A percentile compares a stretch with the other conserved stretches of the same genome.
Conservation (phyloP, 2,797 vertebrate species). For the Syndactyla subalaris region DNA sequence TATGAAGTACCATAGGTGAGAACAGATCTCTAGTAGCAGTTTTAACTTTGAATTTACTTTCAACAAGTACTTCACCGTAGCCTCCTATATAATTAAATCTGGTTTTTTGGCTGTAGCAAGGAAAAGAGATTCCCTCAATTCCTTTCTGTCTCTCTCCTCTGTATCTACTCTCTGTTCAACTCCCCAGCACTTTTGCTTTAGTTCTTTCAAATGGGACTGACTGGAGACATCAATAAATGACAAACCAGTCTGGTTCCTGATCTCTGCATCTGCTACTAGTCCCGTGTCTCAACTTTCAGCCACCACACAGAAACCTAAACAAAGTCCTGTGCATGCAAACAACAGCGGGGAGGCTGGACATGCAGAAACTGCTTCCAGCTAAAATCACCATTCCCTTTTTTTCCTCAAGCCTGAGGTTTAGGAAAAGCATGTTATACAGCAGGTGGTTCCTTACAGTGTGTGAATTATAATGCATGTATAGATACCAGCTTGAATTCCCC, state of each 20-base stretch:
- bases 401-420: neutral
- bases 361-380: neutral
- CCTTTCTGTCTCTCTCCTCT: neutral
- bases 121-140: neutral
- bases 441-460: neutral
- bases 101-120: neutral
- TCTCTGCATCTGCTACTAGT: neutral
- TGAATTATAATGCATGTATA: neutral
- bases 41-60: slow-evolving; percentile 64
- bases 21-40: slow-evolving; percentile 52
- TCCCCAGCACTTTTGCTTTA: neutral
- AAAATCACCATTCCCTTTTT: neutral
- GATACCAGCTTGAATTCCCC: neutral
- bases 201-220: neutral
- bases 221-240: neutral
- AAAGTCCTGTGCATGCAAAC: neutral
- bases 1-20: slow-evolving; percentile 44
- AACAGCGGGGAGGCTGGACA: neutral
- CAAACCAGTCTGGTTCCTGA: neutral
- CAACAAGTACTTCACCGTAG: slow-evolving; percentile 33
- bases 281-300: neutral
- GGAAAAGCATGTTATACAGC: neutral
- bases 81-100: slow-evolving; percentile 39
- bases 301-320: neutral
- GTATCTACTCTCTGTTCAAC: neutral